Base-by-base conservation (phyloP, 2,113 vertebrate species). In the Campylomormyrus numenius region DNA sequence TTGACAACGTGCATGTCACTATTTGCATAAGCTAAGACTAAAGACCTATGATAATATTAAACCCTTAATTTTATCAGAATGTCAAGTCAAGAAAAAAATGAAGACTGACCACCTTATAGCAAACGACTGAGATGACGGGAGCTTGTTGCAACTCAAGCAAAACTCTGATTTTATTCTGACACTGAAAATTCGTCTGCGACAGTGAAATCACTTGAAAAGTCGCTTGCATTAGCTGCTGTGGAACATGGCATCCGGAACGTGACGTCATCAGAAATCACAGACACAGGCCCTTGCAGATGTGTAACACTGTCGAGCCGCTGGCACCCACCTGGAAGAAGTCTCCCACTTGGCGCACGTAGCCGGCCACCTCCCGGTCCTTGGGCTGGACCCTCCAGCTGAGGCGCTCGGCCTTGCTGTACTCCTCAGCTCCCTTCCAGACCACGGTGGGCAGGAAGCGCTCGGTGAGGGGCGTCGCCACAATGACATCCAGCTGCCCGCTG, bases 401-500 rank as follows among this genome's bases (percentile, higher is more conserved):
- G 42, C 95, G 96, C 1, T 93, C 80, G 0, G 93, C 93, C 1
- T 74, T 93, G 91, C 89, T 95, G 91, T 96, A 98, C 19, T 96
- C 94, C 0, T 92, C 91, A 0, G 93, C 94, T 24, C 95, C 95
- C 8, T 94, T 95, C 97, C 97, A 98, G 62, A 95, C 93, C 42
- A 97, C 96, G 0, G 96, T 93, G 17, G 94, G 94, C 91, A 98
- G 92, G 93, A 97, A 97, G 49, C 92, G 93, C 91, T 98, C 96
- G 0, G 96, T 98, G 90, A 97, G 92, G 7, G 96, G 92, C 0
- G 96, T 96, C 19, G 97, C 97, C 48, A 98, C 96, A 0, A 97
- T 96, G 1, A 97, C 94, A 83, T 98, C 98, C 92, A 98, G 95
- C 90, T 98, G 97, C n/a, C 97, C 97, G 0, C 92, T 98, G 94